Percentiles rank a stretch among this genome's conserved stretches.
These are phyloP conservation scores for Idris sp. DNA, from an alignment of 1,140 invertebrate species.

Conservation along the genomic window DNA sequence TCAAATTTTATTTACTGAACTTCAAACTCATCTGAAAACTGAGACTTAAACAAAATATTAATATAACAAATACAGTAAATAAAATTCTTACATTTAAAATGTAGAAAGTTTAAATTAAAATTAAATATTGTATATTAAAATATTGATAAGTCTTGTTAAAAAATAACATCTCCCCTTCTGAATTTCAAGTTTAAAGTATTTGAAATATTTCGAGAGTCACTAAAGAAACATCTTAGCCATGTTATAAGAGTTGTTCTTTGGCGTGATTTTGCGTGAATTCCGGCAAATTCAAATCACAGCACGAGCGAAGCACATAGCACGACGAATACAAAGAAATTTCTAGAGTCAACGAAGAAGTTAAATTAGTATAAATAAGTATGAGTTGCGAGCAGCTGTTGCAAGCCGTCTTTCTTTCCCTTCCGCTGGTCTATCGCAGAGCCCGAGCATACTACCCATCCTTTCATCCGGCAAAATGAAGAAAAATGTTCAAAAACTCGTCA, in stretches of 20 bases:
- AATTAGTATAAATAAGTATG: constrained; percentile 64
- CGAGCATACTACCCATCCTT: constrained; percentile 39
- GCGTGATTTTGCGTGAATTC: constrained; percentile 45
- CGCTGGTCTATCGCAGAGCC: constrained; percentile 14
- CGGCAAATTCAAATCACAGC: constrained; percentile 43
- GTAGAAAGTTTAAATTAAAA: no score
- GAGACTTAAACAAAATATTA: no score
- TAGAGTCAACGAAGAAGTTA: constrained; percentile 59
- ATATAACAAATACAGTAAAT: no score
- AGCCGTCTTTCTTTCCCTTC: constrained; percentile 40
- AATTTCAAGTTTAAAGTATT: constrained; percentile 18
- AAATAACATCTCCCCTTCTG: no score
- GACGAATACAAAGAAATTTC: constrained; percentile 52
- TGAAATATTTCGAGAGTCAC: constrained; percentile 18
- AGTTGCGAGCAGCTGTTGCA: constrained; percentile 58
- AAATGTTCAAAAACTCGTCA: constrained; percentile 59
- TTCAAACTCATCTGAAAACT: no score
- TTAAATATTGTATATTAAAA: no score
- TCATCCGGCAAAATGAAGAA: constrained; percentile 37
- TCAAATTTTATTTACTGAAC: no score
- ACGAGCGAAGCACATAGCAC: constrained; percentile 23
- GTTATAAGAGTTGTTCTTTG: constrained; percentile 47
- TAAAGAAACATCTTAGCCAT: constrained; percentile 19
- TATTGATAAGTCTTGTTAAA: no score
- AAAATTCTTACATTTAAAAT: no score